These are phyloP conservation scores for Achlya flavicornis DNA, from an alignment of 2,888 invertebrate species.

Conservation along the genomic window DNA sequence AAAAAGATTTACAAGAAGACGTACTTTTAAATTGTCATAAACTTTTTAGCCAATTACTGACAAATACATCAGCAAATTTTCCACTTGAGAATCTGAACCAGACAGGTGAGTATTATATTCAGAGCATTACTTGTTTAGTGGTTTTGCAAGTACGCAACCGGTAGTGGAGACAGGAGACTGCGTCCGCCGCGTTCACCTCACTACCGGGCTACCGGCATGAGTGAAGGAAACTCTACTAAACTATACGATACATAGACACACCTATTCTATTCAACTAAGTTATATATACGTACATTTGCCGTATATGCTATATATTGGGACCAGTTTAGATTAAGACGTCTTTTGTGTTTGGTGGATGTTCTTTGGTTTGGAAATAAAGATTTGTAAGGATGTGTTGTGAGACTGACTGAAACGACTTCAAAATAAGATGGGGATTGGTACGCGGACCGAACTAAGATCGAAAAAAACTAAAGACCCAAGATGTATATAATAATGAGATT, in stretches of 20 bases:
- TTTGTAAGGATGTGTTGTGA: not conserved
- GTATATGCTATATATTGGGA: not conserved
- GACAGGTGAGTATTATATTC: too few species aligned
- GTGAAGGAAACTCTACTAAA: constrained; percentile 10
- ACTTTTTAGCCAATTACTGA: too few species aligned
- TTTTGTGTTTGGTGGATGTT: not conserved
- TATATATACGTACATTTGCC: too few species aligned
- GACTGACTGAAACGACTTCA: too few species aligned
- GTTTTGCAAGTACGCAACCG: constrained; percentile 29
- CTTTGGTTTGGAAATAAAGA: not conserved
- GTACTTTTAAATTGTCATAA: too few species aligned
- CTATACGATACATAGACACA: constrained; percentile 5
- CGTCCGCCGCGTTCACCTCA: constrained; percentile 22
- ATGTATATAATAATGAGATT: too few species aligned
- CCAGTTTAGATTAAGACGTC: not conserved
- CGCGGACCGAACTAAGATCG: too few species aligned
- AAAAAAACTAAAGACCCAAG: too few species aligned
- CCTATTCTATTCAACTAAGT: not conserved
- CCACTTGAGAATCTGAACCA: too few species aligned
- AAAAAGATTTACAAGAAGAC: too few species aligned
- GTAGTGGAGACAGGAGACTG: constrained; percentile 30
- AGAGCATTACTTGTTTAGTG: not conserved
- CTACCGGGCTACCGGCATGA: constrained; percentile 20
- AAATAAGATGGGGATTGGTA: too few species aligned
- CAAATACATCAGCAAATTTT: too few species aligned